Evolutionary conservation across 2,888 invertebrate genomes (phyloP).

Genomic region (Eilema sororculum): DNA sequence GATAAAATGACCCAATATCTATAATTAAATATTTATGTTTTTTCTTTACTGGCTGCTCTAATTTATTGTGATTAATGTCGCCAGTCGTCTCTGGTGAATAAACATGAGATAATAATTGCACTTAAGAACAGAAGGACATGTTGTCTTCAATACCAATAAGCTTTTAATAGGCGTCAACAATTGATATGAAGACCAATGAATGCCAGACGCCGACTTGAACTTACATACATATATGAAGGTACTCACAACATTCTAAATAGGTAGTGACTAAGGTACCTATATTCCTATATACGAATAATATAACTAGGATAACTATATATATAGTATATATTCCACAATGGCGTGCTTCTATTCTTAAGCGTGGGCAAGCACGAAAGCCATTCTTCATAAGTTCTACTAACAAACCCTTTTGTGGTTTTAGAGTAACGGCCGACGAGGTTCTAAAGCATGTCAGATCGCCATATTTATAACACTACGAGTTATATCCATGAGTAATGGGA

Average conservation of each 20-base stretch:
- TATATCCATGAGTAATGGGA: conserved; percentile 82
- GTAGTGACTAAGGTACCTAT: conserved; percentile 8
- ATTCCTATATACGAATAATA: conserved; percentile 10
- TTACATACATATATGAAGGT: background rate
- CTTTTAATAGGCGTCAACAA: conserved; percentile 17
- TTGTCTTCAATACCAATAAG: conserved; percentile 11
- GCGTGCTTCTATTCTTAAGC: conserved; percentile 59
- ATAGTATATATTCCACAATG: conserved; percentile 43
- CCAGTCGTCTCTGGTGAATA: background rate
- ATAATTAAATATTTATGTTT: background rate
- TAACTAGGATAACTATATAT: conserved; percentile 26
- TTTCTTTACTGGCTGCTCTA: background rate
- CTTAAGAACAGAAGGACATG: background rate
- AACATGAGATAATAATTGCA: conserved; percentile 5
- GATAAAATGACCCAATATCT: background rate
- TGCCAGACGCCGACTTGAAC: conserved; percentile 12
- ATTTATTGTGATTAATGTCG: background rate
- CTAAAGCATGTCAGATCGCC: conserved; percentile 79
- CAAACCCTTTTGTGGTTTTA: conserved; percentile 82
- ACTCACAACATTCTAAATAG: conserved; percentile 8
- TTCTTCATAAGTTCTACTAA: conserved; percentile 84
- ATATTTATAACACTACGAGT: conserved; percentile 83
- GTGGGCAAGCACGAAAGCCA: conserved; percentile 74
- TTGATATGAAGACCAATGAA: conserved; percentile 15
- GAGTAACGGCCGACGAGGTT: conserved; percentile 73